phyloP scores from a whole-genome alignment of 2,113 vertebrate genomes.

The Carollia perspicillata region DNA sequence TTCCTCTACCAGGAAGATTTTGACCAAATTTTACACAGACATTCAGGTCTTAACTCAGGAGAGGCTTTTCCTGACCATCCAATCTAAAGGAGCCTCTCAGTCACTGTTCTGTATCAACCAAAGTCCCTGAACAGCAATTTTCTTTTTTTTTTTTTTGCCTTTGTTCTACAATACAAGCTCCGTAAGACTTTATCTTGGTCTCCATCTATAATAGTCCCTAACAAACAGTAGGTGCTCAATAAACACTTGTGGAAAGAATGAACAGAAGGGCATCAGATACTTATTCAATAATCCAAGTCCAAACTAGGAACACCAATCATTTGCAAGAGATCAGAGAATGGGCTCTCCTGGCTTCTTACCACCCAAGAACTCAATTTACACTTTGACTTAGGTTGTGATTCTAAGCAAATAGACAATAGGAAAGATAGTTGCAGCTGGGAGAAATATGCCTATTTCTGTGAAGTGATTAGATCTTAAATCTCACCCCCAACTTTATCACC shows the following conservation, averaged over 20 bases:
- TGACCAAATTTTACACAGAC: neutral
- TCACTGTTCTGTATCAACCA: neutral
- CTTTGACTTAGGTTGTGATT: neutral
- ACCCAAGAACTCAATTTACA: neutral
- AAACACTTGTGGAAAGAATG: neutral
- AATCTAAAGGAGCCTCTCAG: neutral
- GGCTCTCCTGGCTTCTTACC: neutral
- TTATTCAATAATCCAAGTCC: neutral
- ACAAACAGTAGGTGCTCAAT: neutral
- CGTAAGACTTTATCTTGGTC: neutral
- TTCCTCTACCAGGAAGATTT: neutral
- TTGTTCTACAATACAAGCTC: neutral
- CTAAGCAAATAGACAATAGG: neutral
- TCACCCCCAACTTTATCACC: neutral
- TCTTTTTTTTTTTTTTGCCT: neutral
- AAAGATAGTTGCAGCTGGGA: neutral
- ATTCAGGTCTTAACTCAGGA: neutral
- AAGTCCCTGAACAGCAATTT: neutral
- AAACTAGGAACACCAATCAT: neutral
- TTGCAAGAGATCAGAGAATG: neutral
- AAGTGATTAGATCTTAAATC: neutral
- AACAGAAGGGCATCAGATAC: neutral
- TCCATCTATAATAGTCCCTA: neutral
- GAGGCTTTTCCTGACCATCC: neutral
- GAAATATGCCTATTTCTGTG: neutral